Evolutionary conservation across 1,140 invertebrate species (phyloP), one percentile per base, ranked within the genome.

Genomic region (Ditylenchus dipsaci): DNA sequence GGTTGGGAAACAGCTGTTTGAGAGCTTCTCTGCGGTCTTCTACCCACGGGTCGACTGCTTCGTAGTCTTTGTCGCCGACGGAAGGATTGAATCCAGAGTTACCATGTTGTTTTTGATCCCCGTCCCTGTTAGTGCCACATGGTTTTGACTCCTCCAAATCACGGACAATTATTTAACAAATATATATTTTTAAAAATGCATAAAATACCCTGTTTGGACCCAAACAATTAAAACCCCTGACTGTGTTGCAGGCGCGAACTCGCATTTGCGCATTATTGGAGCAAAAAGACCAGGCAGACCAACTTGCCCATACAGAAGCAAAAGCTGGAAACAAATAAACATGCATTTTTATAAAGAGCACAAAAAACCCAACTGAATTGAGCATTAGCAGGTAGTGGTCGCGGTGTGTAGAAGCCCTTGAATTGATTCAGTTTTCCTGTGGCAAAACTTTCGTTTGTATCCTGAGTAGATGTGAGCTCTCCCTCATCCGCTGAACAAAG

Each of bases 251-350:
- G 7, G 78, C 79, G 17, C 80, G 60, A 13, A 82, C 80, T 30
- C 81, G 68, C 33, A 82, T 78, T 26, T 80, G 79, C 15, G 73
- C 67, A 38, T 72, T 69, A 27, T 78, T 74, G 1, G 67, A 64
- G 56, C 80, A 82, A 63, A 82, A 83, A 0, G 77, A 80, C 80
- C 80, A 82, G 1, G 81, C 77, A 11, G 81, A 83, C 80, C 81
- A 82, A 19, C 59, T 59, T 9, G 81, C 81, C 80, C 80, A 82
- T 1, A 82, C 71, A 11, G 80, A 82, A 13, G 79, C 74, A 69
- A 72, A 82, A 11, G 81, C 80, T 82, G 61, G 69, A 82, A 76
- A 60, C 1, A 53, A 49, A 69, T 58, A 11, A 42, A 65, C 29
- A n/a, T 61, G 26, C 7, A 26, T 74, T 19, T 58, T n/a, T 15